Conservation (phyloP, 23 tunicate species). For the Trididemnum clinides region DNA sequence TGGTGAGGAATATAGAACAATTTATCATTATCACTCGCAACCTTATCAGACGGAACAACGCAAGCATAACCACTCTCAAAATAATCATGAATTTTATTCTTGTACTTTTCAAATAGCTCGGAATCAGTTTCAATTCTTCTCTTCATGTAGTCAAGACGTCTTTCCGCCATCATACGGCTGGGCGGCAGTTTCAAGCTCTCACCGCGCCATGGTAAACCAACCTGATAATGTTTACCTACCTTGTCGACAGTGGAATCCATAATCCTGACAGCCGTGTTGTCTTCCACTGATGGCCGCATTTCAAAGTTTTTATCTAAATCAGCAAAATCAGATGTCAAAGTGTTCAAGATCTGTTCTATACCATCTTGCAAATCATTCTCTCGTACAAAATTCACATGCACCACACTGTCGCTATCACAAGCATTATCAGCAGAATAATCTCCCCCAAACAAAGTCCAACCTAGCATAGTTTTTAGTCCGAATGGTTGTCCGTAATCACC, state of each 20-base stretch:
- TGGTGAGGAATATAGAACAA: slow-evolving; percentile 19
- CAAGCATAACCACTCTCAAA: neutral
- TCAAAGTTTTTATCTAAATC: no score
- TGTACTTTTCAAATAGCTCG: neutral
- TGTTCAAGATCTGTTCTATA: no score
- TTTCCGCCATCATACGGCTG: neutral
- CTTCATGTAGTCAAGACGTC: neutral
- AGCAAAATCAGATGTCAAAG: no score
- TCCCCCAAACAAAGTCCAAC: slow-evolving; percentile 12
- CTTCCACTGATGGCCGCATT: neutral
- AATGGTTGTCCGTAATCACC: neutral
- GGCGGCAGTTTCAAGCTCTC: neutral
- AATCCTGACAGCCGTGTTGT: neutral
- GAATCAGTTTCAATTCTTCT: neutral
- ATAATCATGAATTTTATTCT: neutral
- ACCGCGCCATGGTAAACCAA: neutral
- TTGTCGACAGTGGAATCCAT: neutral
- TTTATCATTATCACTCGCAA: neutral
- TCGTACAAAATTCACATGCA: slow-evolving; percentile 3
- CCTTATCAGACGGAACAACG: neutral
- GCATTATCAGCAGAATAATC: neutral
- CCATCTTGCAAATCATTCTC: neutral
- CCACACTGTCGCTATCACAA: neutral
- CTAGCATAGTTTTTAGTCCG: neutral
- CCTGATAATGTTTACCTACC: neutral